Evolutionary conservation across 1,140 invertebrate species (phyloP), one percentile per base, ranked within the genome.

Genomic region (Lamellibrachia luymesi): DNA sequence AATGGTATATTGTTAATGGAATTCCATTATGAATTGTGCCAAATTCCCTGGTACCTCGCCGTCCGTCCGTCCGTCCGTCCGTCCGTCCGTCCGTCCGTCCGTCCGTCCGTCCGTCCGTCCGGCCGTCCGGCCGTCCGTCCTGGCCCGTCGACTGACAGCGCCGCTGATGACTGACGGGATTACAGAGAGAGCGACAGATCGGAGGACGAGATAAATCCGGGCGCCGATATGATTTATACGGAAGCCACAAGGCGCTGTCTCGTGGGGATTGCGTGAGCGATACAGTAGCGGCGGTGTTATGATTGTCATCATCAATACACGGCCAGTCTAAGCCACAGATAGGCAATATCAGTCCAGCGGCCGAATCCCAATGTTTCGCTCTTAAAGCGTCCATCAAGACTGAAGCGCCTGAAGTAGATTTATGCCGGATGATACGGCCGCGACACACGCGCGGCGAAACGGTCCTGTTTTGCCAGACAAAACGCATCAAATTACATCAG

Each of bases 171-270:
- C 64, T 10, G 64, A 80, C 64, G 64, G 13, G 1, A 10, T 80
- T 8, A 80, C 64, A 22, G 13, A 1, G 64, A 80, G 64, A 17
- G 8, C 64, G 64, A 22, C 2, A 80, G 64, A 80, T 80, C 8
- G 64, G 25, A 80, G 64, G 64, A 80, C 13, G 64, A 80, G 64
- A 80, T 80, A 80, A 80, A 8, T 80, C 13, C 64, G 64, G 64
- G 64, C 64, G 64, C 64, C 64, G 64, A 80, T 80, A 80, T 80
- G 64, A 80, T 80, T 80, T 80, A 80, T 80, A 80, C 64, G 64
- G 64, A 80, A 80, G 64, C 64, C 64, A 80, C 64, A 80, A 80
- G 64, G 64, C 13, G 5, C 13, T 22, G 5, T 80, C 8, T 80
- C 64, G 64, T 10, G 64, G 64, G 64, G 17, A 80, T 80, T 80